Percentiles rank a stretch among this genome's conserved stretches.
phyloP scores from a whole-genome alignment of 2,113 vertebrate species.

The Noctilio leporinus region DNA sequence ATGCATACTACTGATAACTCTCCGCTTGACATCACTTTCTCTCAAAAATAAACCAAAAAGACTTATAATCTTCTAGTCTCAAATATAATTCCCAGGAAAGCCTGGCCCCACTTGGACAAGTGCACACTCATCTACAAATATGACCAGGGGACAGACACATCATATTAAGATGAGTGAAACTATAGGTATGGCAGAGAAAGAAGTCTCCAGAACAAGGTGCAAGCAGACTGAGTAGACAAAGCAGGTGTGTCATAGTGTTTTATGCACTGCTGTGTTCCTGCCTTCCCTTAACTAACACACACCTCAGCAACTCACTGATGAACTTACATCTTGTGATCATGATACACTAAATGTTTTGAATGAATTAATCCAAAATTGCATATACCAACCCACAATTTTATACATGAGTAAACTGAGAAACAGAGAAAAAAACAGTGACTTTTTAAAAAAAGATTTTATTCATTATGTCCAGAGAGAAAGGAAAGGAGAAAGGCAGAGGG shows the following conservation, averaged over 20 bases:
- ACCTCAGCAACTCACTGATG: neutral
- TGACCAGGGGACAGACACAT: neutral
- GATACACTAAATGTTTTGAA: neutral
- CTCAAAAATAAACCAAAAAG: neutral
- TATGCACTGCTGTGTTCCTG: neutral
- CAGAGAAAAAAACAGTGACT: neutral
- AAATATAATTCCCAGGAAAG: neutral
- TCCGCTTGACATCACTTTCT: neutral
- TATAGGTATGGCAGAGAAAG: neutral
- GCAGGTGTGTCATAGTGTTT: neutral
- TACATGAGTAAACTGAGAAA: neutral
- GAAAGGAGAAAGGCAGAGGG: too few relatives aligned
- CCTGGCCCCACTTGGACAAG: neutral
- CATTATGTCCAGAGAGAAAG: too few relatives aligned
- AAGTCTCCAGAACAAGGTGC: neutral
- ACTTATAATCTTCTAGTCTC: neutral
- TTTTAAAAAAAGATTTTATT: too few relatives aligned
- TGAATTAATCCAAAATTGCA: conserved; percentile 4
- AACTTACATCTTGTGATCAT: neutral
- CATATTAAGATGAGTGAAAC: neutral
- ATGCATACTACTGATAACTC: neutral
- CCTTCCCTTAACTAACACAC: neutral
- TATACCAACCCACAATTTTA: neutral
- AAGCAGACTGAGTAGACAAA: neutral
- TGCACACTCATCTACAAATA: neutral